Evolutionary conservation across 2,888 invertebrate species (phyloP), one percentile per base, ranked within the genome.

Genomic region (Melanotus villosus): DNA sequence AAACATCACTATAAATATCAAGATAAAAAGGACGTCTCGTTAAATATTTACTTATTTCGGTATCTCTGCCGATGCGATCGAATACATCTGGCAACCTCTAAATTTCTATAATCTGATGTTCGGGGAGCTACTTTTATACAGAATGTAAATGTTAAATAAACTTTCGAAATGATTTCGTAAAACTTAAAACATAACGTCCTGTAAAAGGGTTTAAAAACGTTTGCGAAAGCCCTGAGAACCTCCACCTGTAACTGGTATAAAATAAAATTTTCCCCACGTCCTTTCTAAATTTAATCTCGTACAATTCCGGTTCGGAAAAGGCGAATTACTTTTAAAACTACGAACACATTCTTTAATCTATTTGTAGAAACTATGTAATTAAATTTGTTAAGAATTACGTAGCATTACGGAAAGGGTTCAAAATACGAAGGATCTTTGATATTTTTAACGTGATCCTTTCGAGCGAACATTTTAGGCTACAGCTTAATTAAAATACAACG

Each of bases 401-500:
- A 41, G 16, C 12, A n/a, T n/a, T 23, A 26, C 21, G 2, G 23
- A 26, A 21, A 21, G 6, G 12, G 14, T 12, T 26, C 14, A 14
- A 38, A 34, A 21, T 57, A 14, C 6, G 19, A 19, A 21, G 34
- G 19, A 26, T 7, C 19, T 60, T 47, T 30, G 32, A n/a, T 23
- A 36, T 56, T 56, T 50, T 62, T 47, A 47, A 18, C 16, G 38
- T 60, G 14, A 54, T 56, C 32, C 58, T 68, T 68, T 38, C 41
- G 30, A 12, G 34, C 26, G 32, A 57, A 63, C 57, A 30, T 64
- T 68, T 68, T 68, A 58, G 43, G 23, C 43, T 58, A 34, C 41
- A 43, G 58, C 68, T 64, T 64, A 52, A 64, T 68, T 68, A 68
- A 64, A 68, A 68, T 68, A 64, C 68, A 64, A 64, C 38, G 52